A percentile compares a stretch with the other conserved stretches of the same genome.
Conservation (phyloP, 2,888 invertebrate genomes). For the Dioctria rufipes region DNA sequence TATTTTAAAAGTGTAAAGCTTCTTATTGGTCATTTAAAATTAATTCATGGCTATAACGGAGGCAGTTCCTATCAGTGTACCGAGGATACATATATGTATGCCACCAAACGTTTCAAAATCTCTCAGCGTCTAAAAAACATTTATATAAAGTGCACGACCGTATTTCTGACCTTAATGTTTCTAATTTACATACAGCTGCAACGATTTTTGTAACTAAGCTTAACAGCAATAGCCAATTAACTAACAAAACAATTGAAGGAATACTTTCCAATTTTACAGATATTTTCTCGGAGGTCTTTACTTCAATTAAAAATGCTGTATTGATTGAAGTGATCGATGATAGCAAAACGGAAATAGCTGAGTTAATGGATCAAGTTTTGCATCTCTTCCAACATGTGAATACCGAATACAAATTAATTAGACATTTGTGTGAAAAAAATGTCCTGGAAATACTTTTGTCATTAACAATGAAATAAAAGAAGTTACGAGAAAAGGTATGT, state of each 20-base stretch:
- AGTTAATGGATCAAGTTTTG: constrained; percentile 4
- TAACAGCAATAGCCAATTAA: constrained; percentile 13
- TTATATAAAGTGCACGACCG: too few relatives aligned
- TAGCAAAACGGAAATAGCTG: not conserved
- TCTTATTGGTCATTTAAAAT: too few relatives aligned
- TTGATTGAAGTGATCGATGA: not conserved
- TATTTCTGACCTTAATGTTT: too few relatives aligned
- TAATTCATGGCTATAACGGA: too few relatives aligned
- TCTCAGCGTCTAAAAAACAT: too few relatives aligned
- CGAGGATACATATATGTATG: too few relatives aligned
- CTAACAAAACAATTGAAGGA: constrained; percentile 17
- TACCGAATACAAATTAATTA: constrained; percentile 30
- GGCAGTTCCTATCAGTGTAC: too few relatives aligned
- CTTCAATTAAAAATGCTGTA: not conserved
- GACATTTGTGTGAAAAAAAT: constrained; percentile 18
- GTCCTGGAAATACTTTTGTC: not conserved
- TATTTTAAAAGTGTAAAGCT: too few relatives aligned
- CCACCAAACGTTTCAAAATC: too few relatives aligned
- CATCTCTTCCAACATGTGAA: constrained; percentile 2
- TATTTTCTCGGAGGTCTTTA: not conserved
- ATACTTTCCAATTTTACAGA: constrained; percentile 12
- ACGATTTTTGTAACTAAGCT: not conserved
- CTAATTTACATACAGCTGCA: too few relatives aligned
- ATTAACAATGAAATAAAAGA: constrained; percentile 3
- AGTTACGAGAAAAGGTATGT: not conserved